A percentile compares a stretch with the other conserved stretches of the same genome.
phyloP scores from a whole-genome alignment of 2,888 invertebrate species.

The Teleogryllus oceanicus region DNA sequence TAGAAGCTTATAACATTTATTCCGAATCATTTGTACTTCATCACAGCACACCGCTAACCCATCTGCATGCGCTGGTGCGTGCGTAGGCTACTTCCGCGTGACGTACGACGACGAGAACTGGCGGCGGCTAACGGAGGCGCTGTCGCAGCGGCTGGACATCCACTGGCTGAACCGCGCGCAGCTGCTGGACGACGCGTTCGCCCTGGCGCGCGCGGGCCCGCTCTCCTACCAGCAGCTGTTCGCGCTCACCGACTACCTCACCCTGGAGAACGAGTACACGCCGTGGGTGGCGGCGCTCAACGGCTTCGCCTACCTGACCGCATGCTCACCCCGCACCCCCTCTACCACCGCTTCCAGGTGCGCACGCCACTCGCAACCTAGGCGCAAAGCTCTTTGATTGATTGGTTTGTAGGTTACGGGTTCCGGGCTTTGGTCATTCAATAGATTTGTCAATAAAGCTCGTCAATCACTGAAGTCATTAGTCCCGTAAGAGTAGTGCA shows the following conservation, averaged over 20 bases:
- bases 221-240: slow-evolving; percentile 58
- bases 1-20: no score
- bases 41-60: no score
- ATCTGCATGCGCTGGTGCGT: no score
- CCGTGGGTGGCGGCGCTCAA: slow-evolving; percentile 71
- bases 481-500: no score
- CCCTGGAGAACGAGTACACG: slow-evolving; percentile 63
- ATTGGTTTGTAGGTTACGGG: no score
- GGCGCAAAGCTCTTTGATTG: no score
- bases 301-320: slow-evolving; percentile 54
- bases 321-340: background rate
- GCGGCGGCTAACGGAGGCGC: slow-evolving; percentile 42
- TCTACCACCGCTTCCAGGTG: background rate
- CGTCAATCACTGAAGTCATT: no score
- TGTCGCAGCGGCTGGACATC: slow-evolving; percentile 46
- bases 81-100: slow-evolving; percentile 62
- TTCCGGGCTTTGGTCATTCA: no score
- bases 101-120: slow-evolving; percentile 61
- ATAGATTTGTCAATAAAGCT: no score
- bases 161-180: slow-evolving; percentile 70
- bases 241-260: slow-evolving; percentile 64
- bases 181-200: slow-evolving; percentile 53
- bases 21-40: no score
- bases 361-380: background rate
- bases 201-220: slow-evolving; percentile 35